Conservation (phyloP, 2,797 vertebrate genomes). For the Catharus ustulatus region DNA sequence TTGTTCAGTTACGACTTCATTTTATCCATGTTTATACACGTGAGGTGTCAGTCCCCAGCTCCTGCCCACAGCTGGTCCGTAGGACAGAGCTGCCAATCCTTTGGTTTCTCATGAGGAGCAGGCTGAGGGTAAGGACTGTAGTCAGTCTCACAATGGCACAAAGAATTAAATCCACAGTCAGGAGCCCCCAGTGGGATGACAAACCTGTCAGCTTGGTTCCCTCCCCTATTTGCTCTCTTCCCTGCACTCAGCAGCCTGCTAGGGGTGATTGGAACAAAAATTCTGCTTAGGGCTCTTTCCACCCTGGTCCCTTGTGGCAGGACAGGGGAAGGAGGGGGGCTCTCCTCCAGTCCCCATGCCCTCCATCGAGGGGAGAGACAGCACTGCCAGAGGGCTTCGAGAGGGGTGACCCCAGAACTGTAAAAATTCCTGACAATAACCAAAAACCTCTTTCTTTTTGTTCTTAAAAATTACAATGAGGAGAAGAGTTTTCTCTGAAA, state of each 20-base stretch:
- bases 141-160: not conserved
- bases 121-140: not conserved
- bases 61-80: not conserved
- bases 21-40: not conserved
- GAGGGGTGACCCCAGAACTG: not conserved
- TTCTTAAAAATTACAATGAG: not conserved
- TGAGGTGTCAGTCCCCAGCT: not conserved
- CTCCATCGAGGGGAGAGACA: not conserved
- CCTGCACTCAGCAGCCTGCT: not conserved
- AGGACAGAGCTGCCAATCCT: not conserved
- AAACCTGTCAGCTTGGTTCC: not conserved
- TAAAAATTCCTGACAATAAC: not conserved
- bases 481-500: not conserved
- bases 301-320: rapidly evolving
- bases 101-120: not conserved
- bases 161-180: not conserved
- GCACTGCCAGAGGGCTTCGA: not conserved
- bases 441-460: not conserved
- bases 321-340: not conserved
- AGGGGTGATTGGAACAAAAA: not conserved
- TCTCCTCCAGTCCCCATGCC: not conserved
- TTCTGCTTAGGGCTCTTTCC: not conserved
- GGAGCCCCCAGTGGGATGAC: not conserved
- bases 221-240: not conserved
- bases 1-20: not conserved